Percentiles rank a stretch among this genome's conserved stretches.
phyloP scores from a whole-genome alignment of 1,140 invertebrate species.

The Metopolophium dirhodum region DNA sequence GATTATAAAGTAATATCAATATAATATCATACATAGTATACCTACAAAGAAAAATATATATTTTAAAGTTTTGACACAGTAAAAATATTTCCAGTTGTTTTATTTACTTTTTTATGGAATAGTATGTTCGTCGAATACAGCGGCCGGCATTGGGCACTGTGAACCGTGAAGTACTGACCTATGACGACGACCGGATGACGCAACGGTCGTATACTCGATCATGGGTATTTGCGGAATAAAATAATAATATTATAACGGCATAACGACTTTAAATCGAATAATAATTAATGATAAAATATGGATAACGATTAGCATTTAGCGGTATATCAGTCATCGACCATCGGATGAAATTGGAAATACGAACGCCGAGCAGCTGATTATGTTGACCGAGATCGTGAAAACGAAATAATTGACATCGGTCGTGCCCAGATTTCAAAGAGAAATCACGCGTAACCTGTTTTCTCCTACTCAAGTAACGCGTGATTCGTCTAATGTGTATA shows the following conservation, averaged over 20 bases:
- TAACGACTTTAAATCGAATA: too few species aligned
- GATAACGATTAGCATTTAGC: not conserved
- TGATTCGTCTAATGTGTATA: too few species aligned
- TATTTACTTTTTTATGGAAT: not conserved
- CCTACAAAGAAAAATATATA: not conserved
- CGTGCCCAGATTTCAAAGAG: not conserved
- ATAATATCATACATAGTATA: not conserved
- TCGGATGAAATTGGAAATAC: not conserved
- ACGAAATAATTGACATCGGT: not conserved
- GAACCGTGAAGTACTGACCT: too few species aligned
- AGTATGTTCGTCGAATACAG: not conserved
- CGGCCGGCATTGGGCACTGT: too few species aligned
- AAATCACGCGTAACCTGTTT: not conserved
- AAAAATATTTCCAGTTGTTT: not conserved
- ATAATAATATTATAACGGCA: too few species aligned
- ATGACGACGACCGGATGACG: too few species aligned
- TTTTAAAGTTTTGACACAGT: not conserved
- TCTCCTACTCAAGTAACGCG: not conserved
- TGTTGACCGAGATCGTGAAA: not conserved
- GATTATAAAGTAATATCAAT: not conserved
- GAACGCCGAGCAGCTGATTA: not conserved
- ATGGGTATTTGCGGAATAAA: too few species aligned
- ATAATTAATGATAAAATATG: not conserved
- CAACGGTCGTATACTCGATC: too few species aligned
- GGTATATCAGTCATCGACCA: not conserved